Percentiles rank a stretch among this genome's conserved stretches.
phyloP scores from a whole-genome alignment of 2,113 vertebrate genomes.

The Pterophyllum scalare region DNA sequence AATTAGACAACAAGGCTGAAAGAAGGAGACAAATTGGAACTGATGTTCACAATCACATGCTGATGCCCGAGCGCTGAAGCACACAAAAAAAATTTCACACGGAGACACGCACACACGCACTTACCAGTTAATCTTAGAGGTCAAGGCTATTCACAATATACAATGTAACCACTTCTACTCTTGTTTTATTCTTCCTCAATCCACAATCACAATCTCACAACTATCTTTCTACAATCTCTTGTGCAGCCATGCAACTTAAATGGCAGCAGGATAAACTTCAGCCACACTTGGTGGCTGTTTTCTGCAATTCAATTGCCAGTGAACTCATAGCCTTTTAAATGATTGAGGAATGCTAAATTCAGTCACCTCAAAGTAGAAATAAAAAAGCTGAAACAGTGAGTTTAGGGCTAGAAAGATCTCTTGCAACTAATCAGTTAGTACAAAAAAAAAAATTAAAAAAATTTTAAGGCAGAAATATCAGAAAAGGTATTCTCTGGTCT shows the following conservation, averaged over 20 bases:
- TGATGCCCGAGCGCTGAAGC: conserved; percentile 47
- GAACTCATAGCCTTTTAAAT: conserved; percentile 4
- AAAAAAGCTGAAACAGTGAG: background rate
- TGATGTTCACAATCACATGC: conserved; percentile 72
- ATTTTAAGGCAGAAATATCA: background rate
- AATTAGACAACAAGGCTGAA: conserved; percentile 75
- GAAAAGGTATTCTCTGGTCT: background rate
- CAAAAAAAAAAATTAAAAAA: too few relatives aligned
- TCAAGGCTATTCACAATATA: conserved; percentile 58
- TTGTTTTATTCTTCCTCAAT: conserved; percentile 17
- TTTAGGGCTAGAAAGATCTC: background rate
- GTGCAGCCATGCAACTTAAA: conserved; percentile 43
- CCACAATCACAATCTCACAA: conserved; percentile 2
- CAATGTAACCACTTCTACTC: conserved; percentile 37
- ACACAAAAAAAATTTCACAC: conserved; percentile 21
- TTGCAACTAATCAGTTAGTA: background rate
- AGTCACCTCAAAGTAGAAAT: background rate
- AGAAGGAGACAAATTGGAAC: conserved; percentile 74
- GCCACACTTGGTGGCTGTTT: conserved; percentile 36
- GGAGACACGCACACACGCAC: conserved; percentile 13
- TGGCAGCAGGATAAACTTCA: conserved; percentile 54
- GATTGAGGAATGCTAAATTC: background rate
- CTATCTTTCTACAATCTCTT: conserved; percentile 17
- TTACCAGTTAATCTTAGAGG: conserved; percentile 46
- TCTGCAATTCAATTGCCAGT: conserved; percentile 24